These are phyloP conservation scores for Drosophila anceps DNA, from an alignment of 2,888 invertebrate species.

Conservation along the genomic window DNA sequence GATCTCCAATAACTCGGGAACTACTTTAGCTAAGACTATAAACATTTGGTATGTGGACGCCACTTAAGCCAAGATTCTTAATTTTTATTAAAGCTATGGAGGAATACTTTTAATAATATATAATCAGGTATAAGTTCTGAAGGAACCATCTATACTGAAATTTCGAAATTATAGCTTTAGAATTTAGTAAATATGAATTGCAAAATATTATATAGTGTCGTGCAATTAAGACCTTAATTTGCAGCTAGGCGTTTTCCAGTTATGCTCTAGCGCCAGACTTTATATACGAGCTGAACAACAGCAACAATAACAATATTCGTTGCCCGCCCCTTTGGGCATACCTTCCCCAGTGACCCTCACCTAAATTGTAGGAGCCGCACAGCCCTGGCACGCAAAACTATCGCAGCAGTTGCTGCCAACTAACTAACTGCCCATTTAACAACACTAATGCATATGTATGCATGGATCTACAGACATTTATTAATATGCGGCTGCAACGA, in stretches of 20 bases:
- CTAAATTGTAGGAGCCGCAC: slow-evolving; percentile 58
- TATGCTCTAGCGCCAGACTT: slow-evolving; percentile 14
- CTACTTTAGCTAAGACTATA: not conserved
- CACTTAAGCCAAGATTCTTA: not conserved
- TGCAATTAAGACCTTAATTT: not conserved
- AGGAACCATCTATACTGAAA: too few species aligned
- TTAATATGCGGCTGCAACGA: slow-evolving; percentile 43
- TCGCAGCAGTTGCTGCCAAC: slow-evolving; percentile 24
- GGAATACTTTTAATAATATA: not conserved
- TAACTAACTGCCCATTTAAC: slow-evolving; percentile 50
- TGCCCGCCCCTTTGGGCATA: slow-evolving; percentile 47
- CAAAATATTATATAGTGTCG: not conserved
- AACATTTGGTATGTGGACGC: not conserved
- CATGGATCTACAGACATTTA: slow-evolving; percentile 34
- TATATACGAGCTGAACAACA: slow-evolving; percentile 7
- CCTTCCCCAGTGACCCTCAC: slow-evolving; percentile 77
- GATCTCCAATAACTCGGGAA: not conserved
- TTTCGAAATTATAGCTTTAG: too few species aligned
- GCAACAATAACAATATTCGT: not conserved
- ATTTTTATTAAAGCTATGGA: not conserved
- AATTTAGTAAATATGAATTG: slow-evolving; percentile 4
- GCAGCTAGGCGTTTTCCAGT: not conserved
- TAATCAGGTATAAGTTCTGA: not conserved
- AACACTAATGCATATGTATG: slow-evolving; percentile 36
- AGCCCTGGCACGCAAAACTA: slow-evolving; percentile 70